Base-by-base conservation (phyloP, 2,113 vertebrate genomes). In the Atractosteus spatula region DNA sequence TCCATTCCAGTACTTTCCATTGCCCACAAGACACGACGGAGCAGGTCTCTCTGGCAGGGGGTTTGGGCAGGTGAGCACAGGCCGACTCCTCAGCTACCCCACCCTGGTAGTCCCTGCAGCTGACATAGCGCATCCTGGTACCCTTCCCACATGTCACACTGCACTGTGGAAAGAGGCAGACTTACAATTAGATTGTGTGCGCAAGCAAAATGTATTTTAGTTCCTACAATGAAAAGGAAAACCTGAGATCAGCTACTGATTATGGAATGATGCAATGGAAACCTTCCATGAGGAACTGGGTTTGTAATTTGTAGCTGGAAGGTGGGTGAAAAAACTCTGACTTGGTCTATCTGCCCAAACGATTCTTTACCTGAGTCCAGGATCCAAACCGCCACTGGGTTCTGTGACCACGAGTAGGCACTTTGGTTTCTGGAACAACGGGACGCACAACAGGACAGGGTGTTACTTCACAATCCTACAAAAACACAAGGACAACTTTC, bases 351-450 rank as follows among this genome's bases (percentile, higher is more conserved):
- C 29, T 29, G 29, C 73, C 0, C 0, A 76, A 54, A 4, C 10
- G 54, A 11, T 14, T 2, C 29, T 89, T 82, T 88, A 99, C 97
- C 62, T 95, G 95, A 65, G 97, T 98, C 97, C 97, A 99, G 66
- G 97, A 99, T 79, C 97, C 97, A 86, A 96, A 99, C 80, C 97
- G 89, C 97, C 97, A 99, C 82, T 98, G 96, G 0, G 97, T 98
- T 88, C 95, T 94, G 72, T 93, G 93, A 66, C 71, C 42, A 62
- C 93, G 82, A 56, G 83, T 0, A 3, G 74, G 88, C 78, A 89
- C 89, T 83, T 96, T 95, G 57, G 91, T 82, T 80, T 94, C 95
- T 0, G 91, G 91, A 73, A 79, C 85, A 76, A 87, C 84, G 55
- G 94, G 91, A 61, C 90, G 91, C 73, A 89, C 89, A 71, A 82